Evolutionary conservation across 2,113 vertebrate genomes (phyloP), one percentile per base, ranked within the genome.

Genomic region (Mustela lutreola): DNA sequence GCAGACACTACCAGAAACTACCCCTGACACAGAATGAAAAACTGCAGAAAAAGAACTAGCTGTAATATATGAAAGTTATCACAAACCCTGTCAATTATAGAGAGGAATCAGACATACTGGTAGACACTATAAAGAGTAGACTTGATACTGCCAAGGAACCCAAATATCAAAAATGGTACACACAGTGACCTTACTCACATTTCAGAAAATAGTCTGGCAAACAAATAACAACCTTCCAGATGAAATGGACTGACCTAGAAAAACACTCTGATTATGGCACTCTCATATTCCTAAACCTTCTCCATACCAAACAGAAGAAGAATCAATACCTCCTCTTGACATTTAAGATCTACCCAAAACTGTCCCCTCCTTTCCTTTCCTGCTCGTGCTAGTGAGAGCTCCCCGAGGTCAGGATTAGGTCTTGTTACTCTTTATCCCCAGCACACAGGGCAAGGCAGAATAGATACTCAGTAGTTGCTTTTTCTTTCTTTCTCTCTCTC

Each of bases 91-190:
- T 76, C 50, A 94, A 50, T 86, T 95, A 63, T 50, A 79, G 15
- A 95, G 18, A 45, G 0, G 31, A 36, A 79, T 87, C 36, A 87
- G 11, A 79, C 24, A 88, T 73, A 53, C 53, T 50, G 19, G 86
- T 39, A 96, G 62, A 83, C 1, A 78, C 60, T 80, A 26, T 71
- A 82, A 83, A 87, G 63, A 19, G 31, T 79, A 75, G 6, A 88
- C 14, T 8, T 62, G 48, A 94, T 85, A n/a, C 2, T 80, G 63
- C 33, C 67, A 91, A 82, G 7, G 39, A 94, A 7, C 5, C 65
- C 48, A 94, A 62, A 94, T 91, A 95, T 78, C 80, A 96, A 95
- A 93, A 91, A 83, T 53, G 28, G 31, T 83, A 22, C 39, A 96
- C n/a, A 87, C 0, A 1, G 67, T 85, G 78, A 60, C 45, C 26